Percentiles rank a stretch among this genome's conserved stretches.
Conservation (phyloP, 2,797 vertebrate genomes). For the Lithobates sylvaticus region DNA sequence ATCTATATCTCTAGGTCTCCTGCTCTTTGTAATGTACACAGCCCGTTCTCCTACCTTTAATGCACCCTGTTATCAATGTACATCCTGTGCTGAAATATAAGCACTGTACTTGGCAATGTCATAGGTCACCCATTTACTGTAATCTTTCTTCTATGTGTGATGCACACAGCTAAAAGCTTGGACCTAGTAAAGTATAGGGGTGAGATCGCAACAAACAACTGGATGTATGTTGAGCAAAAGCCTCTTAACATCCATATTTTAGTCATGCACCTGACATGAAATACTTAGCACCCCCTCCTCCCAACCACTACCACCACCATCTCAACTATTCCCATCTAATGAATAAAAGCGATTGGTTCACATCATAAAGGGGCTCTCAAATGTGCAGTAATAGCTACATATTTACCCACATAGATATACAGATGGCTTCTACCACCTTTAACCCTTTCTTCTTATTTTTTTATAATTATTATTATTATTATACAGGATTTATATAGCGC, state of each 20-base stretch:
- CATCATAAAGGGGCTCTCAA: too few relatives aligned
- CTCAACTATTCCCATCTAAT: not conserved
- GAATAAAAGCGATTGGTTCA: too few relatives aligned
- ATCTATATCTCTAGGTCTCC: not conserved
- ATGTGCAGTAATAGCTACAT: too few relatives aligned
- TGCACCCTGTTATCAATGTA: slow-evolving; percentile 5
- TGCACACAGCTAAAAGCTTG: not conserved
- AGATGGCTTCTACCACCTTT: too few relatives aligned
- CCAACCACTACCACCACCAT: not conserved
- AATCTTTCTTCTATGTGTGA: not conserved
- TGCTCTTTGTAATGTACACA: slow-evolving; percentile 7
- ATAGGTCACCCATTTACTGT: not conserved
- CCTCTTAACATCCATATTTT: not conserved
- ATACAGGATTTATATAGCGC: too few relatives aligned
- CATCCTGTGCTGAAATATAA: slow-evolving; percentile 26
- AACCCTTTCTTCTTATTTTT: too few relatives aligned
- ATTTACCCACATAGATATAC: too few relatives aligned
- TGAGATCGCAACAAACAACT: not conserved
- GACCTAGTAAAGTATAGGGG: not conserved
- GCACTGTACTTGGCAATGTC: not conserved
- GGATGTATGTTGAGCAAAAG: not conserved
- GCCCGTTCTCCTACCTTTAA: not conserved
- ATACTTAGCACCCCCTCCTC: too few relatives aligned
- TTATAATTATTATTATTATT: too few relatives aligned
- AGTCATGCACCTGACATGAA: not conserved